Evolutionary conservation across 2,113 vertebrate genomes (phyloP).

Genomic region (Sterna hirundo): DNA sequence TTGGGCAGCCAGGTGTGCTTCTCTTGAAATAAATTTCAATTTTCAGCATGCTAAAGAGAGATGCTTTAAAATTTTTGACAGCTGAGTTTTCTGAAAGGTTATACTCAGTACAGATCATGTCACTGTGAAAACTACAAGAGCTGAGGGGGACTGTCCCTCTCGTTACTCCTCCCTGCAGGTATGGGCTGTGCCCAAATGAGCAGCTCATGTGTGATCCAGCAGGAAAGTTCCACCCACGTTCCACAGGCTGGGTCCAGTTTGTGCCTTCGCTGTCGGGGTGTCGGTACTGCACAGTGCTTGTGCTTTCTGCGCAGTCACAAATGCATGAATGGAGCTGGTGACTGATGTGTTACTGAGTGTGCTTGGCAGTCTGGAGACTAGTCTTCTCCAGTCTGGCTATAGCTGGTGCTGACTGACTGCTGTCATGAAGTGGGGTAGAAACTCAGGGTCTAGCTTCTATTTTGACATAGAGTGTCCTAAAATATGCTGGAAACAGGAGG

Average conservation of each 20-base stretch:
- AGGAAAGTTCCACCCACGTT: background rate
- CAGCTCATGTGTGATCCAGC: background rate
- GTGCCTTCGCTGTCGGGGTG: background rate
- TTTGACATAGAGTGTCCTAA: background rate
- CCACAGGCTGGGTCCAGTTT: background rate
- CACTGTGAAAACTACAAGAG: background rate
- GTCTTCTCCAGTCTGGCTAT: background rate
- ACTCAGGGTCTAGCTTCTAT: background rate
- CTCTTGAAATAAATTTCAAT: background rate
- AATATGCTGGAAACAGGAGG: background rate
- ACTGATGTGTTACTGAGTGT: background rate
- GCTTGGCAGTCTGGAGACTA: background rate
- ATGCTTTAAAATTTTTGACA: background rate
- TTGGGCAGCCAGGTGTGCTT: background rate
- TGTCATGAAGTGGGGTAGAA: background rate
- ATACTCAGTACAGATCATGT: background rate
- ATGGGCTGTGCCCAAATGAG: background rate
- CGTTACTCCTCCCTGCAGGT: background rate
- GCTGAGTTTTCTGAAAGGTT: background rate
- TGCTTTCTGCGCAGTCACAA: rapidly evolving
- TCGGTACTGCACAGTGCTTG: background rate
- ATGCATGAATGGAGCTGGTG: background rate
- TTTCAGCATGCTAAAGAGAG: background rate
- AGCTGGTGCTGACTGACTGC: background rate
- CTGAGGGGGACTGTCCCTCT: background rate